Evolutionary conservation across 2,797 vertebrate species (phyloP), one percentile per base, ranked within the genome.

Genomic region (Sparus aurata): DNA sequence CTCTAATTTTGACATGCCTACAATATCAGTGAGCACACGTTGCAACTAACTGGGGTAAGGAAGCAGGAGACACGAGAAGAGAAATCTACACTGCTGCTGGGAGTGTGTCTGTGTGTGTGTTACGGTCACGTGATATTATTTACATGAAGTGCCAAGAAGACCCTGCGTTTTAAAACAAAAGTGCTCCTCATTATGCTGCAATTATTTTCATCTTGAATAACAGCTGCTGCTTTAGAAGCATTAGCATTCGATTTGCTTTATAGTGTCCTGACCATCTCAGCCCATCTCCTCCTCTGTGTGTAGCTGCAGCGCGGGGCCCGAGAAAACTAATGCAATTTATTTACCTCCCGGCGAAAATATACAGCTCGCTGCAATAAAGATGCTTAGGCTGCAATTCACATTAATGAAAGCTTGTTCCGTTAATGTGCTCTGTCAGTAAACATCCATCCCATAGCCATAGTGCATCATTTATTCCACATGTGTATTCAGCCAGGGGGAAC

Each of bases 371-470:
- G 87, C 84, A 57, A 76, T 85, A 77, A 90, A 90, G 64, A 64
- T 78, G 84, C 87, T 80, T 78, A 75, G 77, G 77, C 52, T 67
- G 87, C 84, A 87, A 76, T 74, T 85, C 79, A n/a, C 84, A 89
- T 85, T 88, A 92, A 86, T 87, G 82, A 87, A 87, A 87, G 84
- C 83, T 83, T 83, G 89, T 89, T 85, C 68, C 76, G 86, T 91
- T 89, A 91, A 92, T 87, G 86, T 60, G 46, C 47, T 73, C 75
- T 83, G 89, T 83, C 85, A 83, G 86, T 86, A 84, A 88, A 91
- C 85, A 89, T 85, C 74, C 69, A 69, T 73, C 65, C 69, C 69
- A 75, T 34, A 77, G 52, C 63, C 43, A 61, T 34, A 2, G 63
- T 10, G 45, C 60, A 69, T 84, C 85, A 77, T 27, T 80, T 67